phyloP scores from a whole-genome alignment of 1,140 invertebrate genomes.

The Penaeus indicus region DNA sequence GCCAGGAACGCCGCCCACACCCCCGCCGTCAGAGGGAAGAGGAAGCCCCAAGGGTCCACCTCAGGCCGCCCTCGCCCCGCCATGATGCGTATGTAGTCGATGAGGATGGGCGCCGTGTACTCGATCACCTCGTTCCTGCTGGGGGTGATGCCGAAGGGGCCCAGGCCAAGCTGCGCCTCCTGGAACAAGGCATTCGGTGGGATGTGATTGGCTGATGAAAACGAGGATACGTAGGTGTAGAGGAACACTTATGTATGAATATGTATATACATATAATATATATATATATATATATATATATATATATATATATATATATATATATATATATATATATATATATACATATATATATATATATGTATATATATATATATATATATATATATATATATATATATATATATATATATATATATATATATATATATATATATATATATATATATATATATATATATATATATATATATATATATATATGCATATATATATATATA shows the following conservation, averaged over 20 bases:
- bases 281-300: conserved; percentile 41
- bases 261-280: conserved; percentile 42
- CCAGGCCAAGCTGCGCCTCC: conserved; percentile 33
- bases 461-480: no score
- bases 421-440: no score
- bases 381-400: no score
- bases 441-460: no score
- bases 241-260: neutral
- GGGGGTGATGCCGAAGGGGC: conserved; percentile 24
- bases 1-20: conserved; percentile 40
- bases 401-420: no score
- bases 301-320: conserved; percentile 9
- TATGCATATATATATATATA: no score
- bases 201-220: neutral
- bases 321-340: neutral
- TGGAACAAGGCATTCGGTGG: neutral
- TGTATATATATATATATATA: no score
- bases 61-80: neutral
- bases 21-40: conserved; percentile 35
- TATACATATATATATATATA: no score
- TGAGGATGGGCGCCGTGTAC: neutral
- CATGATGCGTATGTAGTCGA: conserved; percentile 22
- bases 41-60: conserved; percentile 49
- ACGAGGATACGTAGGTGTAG: neutral
- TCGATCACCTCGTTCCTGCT: conserved; percentile 9